Evolutionary conservation across 2,888 invertebrate species (phyloP), one percentile per base, ranked within the genome.

Genomic region (Oasisia sp.): DNA sequence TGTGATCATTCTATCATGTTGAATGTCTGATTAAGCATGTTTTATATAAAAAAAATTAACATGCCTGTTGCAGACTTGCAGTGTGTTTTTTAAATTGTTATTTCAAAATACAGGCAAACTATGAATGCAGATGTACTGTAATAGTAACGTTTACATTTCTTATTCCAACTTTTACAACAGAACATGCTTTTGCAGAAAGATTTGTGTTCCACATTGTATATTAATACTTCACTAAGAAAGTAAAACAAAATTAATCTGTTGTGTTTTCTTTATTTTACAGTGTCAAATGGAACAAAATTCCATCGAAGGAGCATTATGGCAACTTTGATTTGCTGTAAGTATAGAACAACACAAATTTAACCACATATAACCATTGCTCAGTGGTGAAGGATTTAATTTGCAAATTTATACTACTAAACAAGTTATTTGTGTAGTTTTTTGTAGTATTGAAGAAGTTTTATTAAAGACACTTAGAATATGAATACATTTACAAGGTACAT

Each of bases 261-360:
- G 74, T 27, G 19, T 74, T n/a, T 44, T 38, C 7, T 32, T 32
- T 14, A 32, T 32, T n/a, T 90, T 32, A 19, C 92, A 96, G 96
- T 94, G 96, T 96, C 1, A 93, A 95, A 92, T 96, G 96, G 96
- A 96, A 95, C 93, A 96, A 96, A 93, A 94, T 95, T 74, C 95
- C 95, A 45, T 94, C 95, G 27, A 96, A 95, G 92, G 96, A 96
- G 93, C 94, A 94, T 92, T 94, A 95, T 38, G 96, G 96, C 89
- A 95, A 96, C 91, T 96, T 96, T 94, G 96, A 96, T 93, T 94
- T 96, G 27, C 93, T 96, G 96, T 96, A 93, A 96, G 96, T 96
- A 93, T 91, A n/a, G 89, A 38, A 32, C 27, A 14, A 32, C 74
- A 12, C 14, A 45, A 27, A 91, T 27, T 89, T 74, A 74, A 74